Evolutionary conservation across 2,113 vertebrate species (phyloP), one percentile per base, ranked within the genome.

Genomic region (Corythoichthys intestinalis): DNA sequence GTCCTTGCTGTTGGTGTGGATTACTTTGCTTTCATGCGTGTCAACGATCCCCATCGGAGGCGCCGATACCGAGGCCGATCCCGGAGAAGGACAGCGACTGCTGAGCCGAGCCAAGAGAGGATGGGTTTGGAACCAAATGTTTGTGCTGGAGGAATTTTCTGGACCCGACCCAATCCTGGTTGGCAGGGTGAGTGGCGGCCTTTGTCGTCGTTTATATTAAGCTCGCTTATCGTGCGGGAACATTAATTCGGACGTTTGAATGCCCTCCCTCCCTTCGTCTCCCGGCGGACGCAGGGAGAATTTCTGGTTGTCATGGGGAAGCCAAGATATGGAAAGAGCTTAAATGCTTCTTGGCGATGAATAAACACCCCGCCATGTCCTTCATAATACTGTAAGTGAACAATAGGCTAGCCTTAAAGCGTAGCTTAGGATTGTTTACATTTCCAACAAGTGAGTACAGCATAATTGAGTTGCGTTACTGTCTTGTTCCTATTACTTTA

Each of bases 91-190:
- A 88, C 94, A 94, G 88, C 94, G 91, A 87, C 88, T 96, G 91
- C 94, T 98, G 90, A 96, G 92, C 86, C 95, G 97, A 75, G 94
- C 95, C 91, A 99, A 95, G 91, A 96, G 97, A 91, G 97, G 97
- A 91, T 99, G 97, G 97, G 97, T 99, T 92, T 99, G 96, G 97
- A 99, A 99, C 92, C 97, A 99, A 95, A 99, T 99, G 97, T 99
- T 99, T 93, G 97, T 99, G 82, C 86, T 99, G 90, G 97, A 99
- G 93, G 97, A 99, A 89, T 99, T 99, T 91, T 97, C 96, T 94
- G 97, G 97, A 94, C 97, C 95, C 47, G 97, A 99, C 95, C 96
- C 96, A 88, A 99, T 98, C 83, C 94, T 99, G 6, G 97, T 99
- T 94, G 97, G 97, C 92, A 94, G 96, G 96, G 97, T 99, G 95